Evolutionary conservation across 2,888 invertebrate genomes (phyloP).

Genomic region (Eristalis intricaria): DNA sequence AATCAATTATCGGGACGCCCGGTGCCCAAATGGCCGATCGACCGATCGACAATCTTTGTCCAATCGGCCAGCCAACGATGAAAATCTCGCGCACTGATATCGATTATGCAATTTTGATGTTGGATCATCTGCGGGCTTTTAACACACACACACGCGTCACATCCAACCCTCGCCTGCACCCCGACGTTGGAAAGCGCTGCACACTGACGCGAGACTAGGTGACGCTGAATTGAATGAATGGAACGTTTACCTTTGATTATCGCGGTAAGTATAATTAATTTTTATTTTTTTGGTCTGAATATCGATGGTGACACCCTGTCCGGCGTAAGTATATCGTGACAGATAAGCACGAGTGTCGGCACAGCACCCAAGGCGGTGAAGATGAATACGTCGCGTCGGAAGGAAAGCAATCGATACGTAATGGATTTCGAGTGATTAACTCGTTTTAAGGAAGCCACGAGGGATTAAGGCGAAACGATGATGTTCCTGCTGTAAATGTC

Average conservation of each 20-base stretch:
- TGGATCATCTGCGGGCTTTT: conserved; percentile 8
- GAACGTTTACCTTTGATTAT: background rate
- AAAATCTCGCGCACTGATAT: background rate
- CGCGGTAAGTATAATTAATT: background rate
- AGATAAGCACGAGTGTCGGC: background rate
- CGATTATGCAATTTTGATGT: background rate
- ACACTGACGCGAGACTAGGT: background rate
- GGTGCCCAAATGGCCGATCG: background rate
- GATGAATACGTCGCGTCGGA: background rate
- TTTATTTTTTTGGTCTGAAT: background rate
- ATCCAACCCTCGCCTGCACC: background rate
- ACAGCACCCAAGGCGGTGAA: background rate
- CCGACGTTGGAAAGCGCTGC: conserved; percentile 1
- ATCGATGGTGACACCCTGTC: background rate
- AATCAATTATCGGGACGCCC: conserved; percentile 20
- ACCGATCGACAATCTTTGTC: background rate
- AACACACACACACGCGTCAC: background rate
- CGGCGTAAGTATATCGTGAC: background rate
- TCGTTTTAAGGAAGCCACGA: background rate
- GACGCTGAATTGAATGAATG: background rate
- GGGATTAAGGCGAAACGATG: background rate
- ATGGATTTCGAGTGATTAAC: background rate
- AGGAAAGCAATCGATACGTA: background rate
- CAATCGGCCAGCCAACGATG: background rate
- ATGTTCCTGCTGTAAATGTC: background rate